phyloP scores from a whole-genome alignment of 1,140 invertebrate genomes.

The Alviniconcha marisindica region DNA sequence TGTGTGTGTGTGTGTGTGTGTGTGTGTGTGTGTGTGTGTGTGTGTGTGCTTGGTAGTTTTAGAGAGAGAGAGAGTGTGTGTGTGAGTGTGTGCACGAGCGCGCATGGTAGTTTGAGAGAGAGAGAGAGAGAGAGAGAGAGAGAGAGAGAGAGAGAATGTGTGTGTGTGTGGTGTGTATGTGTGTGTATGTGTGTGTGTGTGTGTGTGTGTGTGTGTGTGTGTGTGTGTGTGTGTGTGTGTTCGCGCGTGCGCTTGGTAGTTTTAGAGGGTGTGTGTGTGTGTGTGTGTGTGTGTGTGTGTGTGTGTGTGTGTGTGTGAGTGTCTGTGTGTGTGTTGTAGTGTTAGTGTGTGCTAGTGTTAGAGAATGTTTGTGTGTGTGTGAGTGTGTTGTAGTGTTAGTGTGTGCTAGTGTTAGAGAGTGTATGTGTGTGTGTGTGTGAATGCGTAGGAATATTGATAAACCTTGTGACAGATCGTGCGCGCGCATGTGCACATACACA shows the following conservation, averaged over 20 bases:
- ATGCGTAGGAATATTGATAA: neutral
- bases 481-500: neutral
- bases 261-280: neutral
- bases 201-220: neutral
- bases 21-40: too few species aligned
- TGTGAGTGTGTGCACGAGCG: too few species aligned
- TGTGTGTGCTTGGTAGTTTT: too few species aligned
- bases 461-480: neutral
- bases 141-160: too few species aligned
- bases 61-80: too few species aligned
- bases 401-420: neutral
- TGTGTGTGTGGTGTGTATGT: neutral
- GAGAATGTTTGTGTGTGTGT: conserved; percentile 5
- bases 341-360: neutral
- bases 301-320: neutral
- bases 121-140: too few species aligned
- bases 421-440: conserved; percentile 9
- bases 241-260: neutral
- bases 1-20: too few species aligned
- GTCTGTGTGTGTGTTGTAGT: neutral
- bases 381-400: neutral
- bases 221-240: conserved; percentile 27
- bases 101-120: too few species aligned
- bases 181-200: neutral
- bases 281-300: conserved; percentile 14